Base-by-base conservation (phyloP, 2,888 invertebrate species). In the Balanococcus diminutus region DNA sequence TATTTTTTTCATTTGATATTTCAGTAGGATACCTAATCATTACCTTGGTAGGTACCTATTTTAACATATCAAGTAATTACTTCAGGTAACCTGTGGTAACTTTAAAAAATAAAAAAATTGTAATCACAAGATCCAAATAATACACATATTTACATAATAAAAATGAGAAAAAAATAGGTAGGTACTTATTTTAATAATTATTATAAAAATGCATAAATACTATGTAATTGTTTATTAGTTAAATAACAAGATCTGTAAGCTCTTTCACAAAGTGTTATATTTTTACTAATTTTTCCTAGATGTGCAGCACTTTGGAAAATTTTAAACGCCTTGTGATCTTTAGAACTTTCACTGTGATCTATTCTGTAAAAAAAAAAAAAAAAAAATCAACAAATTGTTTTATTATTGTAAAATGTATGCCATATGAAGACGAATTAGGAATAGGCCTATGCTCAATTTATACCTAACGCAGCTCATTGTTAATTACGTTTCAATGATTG, bases 221-320 rank as follows among this genome's bases (percentile, higher is more conserved):
- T 31, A 72, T 42, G 32, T 79, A 85, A 46, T 85, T 85, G 85
- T 25, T 79, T 85, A 42, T 39, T 85, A 4, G 85, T 46, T 31
- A 85, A 46, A 46, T 75, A 85, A 51, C 85, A 85, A 32, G 79
- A 22, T 79, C 42, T 85, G 31, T 85, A 85, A 28, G 46, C 39
- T 19, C 28, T 42, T 46, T 85, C 85, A 31, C 85, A 85, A n/a
- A 79, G 28, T 31, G 85, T 85, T 16, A 79, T 31, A 46, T 85
- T 85, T 46, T 31, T 85, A 9, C 46, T 46, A 3, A 28, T 19
- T 79, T 42, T 75, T 85, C 85, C 85, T n/a, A 85, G 79, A 79
- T 75, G 22, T 11, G 79, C 85, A 46, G 85, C 85, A 31, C 79
- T 46, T 25, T 85, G 85, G 46, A 85, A 85, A 16, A 79, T 28